These are phyloP conservation scores for Gasterosteus aculeatus DNA, from an alignment of 2,113 vertebrate genomes.

Conservation along the genomic window DNA sequence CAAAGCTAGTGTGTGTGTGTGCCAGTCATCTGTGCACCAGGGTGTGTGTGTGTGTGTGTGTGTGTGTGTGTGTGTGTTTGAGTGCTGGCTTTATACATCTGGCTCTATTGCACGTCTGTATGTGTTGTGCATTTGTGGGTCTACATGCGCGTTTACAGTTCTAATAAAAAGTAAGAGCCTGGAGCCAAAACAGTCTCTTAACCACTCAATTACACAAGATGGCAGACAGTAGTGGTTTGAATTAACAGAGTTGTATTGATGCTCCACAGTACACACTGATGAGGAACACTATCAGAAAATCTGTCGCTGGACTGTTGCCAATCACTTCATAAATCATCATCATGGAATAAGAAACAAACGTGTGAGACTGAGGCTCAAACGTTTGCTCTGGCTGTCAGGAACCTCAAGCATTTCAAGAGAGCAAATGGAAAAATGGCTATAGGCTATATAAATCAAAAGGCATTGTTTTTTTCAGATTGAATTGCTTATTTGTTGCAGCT, in stretches of 20 bases:
- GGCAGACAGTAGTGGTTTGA: slow-evolving; percentile 33
- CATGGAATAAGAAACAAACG: not conserved
- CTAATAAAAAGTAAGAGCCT: slow-evolving; percentile 42
- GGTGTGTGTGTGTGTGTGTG: not conserved
- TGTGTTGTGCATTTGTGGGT: slow-evolving; percentile 20
- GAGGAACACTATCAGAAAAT: slow-evolving; percentile 6
- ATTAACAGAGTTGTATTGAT: slow-evolving; percentile 3
- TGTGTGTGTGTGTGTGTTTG: not conserved
- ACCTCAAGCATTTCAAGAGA: not conserved
- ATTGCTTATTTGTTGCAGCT: not conserved
- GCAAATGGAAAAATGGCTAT: not conserved
- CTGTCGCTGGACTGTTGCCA: not conserved
- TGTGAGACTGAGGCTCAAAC: not conserved
- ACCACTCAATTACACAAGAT: slow-evolving; percentile 61
- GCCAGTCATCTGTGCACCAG: slow-evolving; percentile 7
- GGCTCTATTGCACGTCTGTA: slow-evolving; percentile 1
- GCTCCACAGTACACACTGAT: not conserved
- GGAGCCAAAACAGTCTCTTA: slow-evolving; percentile 46
- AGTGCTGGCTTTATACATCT: not conserved
- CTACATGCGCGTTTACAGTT: slow-evolving; percentile 15
- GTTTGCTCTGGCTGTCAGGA: not conserved
- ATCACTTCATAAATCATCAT: not conserved
- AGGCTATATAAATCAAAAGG: not conserved
- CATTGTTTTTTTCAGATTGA: not conserved
- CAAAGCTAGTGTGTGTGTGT: slow-evolving; percentile 31